Conservation (phyloP, 2,888 invertebrate species). For the Clunio marinus region DNA sequence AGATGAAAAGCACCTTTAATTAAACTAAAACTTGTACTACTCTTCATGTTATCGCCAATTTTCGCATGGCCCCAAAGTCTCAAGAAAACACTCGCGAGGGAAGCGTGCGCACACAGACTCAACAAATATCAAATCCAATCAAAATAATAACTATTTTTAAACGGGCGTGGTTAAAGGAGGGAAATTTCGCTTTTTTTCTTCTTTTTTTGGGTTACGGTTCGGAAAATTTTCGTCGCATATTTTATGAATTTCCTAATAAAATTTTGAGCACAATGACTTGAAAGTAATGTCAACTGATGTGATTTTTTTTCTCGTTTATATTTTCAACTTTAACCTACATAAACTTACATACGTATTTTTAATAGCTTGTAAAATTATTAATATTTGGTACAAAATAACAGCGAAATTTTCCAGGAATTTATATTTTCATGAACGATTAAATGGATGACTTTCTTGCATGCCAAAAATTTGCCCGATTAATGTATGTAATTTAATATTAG, state of each 20-base stretch:
- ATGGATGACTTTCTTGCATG: neutral
- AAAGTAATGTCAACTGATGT: too few relatives aligned
- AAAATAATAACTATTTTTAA: slow-evolving; percentile 52
- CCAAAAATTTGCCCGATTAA: too few relatives aligned
- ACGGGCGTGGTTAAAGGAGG: slow-evolving; percentile 47
- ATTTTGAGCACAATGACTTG: too few relatives aligned
- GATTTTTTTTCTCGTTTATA: too few relatives aligned
- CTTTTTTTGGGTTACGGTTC: neutral
- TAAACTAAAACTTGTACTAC: too few relatives aligned
- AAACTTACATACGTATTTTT: too few relatives aligned
- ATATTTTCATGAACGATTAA: neutral
- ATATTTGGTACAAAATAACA: neutral
- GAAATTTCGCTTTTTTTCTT: slow-evolving; percentile 30
- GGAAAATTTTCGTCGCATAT: neutral
- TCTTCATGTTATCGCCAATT: too few relatives aligned
- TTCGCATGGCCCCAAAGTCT: too few relatives aligned
- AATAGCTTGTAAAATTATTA: neutral
- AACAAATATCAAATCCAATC: slow-evolving; percentile 36
- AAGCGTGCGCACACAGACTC: slow-evolving; percentile 35
- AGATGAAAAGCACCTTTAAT: too few relatives aligned
- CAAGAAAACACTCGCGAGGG: slow-evolving; percentile 15
- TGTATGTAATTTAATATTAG: too few relatives aligned
- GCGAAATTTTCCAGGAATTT: neutral
- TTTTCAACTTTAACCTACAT: too few relatives aligned
- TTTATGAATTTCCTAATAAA: neutral